Evolutionary conservation across 2,113 vertebrate species (phyloP), one percentile per base, ranked within the genome.

Genomic region (Antechinus stuartii): DNA sequence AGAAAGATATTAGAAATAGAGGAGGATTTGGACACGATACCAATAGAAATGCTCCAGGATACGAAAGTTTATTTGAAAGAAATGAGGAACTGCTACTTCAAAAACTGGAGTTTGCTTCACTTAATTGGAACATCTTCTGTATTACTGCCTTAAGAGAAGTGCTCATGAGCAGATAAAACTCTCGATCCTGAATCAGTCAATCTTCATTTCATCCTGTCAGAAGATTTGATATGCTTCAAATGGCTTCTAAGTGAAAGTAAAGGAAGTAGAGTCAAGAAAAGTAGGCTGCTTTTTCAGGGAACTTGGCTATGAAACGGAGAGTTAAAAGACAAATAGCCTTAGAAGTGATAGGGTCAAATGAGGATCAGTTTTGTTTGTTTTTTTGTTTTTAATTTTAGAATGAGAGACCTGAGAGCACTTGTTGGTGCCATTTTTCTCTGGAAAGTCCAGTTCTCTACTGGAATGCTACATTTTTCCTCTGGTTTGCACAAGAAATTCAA

Each of bases 171-270:
- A 1, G 93, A 94, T 1, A 90, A 99, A 92, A 98, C 30, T 0
- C 97, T 98, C 96, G 98, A 99, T 49, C 96, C 98, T 0, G 95
- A 96, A 56, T 98, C 98, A 0, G 97, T 95, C 0, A 92, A 96
- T 4, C 97, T 96, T 0, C 8, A 90, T n/a, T 97, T 99, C 0
- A 5, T 54, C 27, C 10, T 98, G 42, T 98, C 96, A 0, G 25
- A 92, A 3, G 97, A 98, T 93, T 0, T 16, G 96, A 99, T 35
- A 76, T 35, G n/a, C n/a, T 76, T 14, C 61, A 76, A 76, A 14
- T 76, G 57, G 0, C 61, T 76, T 35, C 12, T 19, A 76, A 76
- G 35, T n/a, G 6, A 76, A 68, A n/a, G 35, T 68, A 68, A 35
- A 68, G 30, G 57, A n/a, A n/a, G 47, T 47, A 7, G 35, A 76